A percentile compares a stretch with the other conserved stretches of the same genome.
Conservation (phyloP, 1,140 invertebrate genomes). For the Drosophila pandora region DNA sequence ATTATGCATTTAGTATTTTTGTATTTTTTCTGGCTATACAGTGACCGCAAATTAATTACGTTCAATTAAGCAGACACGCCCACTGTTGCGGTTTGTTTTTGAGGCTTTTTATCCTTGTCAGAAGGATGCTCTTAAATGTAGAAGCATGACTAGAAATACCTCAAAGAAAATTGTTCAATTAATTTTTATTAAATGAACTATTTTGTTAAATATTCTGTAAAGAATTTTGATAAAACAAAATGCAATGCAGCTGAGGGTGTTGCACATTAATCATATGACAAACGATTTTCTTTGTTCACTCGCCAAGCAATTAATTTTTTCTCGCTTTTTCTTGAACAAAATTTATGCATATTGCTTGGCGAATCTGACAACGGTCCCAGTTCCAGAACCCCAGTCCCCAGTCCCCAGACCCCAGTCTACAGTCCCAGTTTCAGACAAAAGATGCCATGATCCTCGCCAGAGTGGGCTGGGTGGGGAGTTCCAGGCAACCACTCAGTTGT, state of each 20-base stretch:
- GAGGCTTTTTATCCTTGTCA: slow-evolving; percentile 22
- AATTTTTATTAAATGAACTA: too few species aligned
- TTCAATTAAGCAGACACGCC: slow-evolving; percentile 53
- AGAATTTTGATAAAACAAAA: slow-evolving; percentile 8
- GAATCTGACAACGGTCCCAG: slow-evolving; percentile 64
- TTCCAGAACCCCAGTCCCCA: neutral
- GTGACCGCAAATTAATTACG: slow-evolving; percentile 73
- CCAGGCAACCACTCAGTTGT: slow-evolving; percentile 30
- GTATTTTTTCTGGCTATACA: slow-evolving; percentile 5
- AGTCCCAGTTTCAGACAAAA: slow-evolving; percentile 7
- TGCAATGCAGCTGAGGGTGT: slow-evolving; percentile 1
- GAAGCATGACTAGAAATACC: neutral
- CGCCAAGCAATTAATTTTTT: slow-evolving; percentile 29
- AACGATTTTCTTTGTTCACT: slow-evolving; percentile 75
- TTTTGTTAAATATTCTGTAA: neutral
- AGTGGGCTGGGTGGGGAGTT: slow-evolving; percentile 11
- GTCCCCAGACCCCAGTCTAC: neutral
- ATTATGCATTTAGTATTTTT: slow-evolving; percentile 13
- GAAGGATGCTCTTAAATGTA: slow-evolving; percentile 4
- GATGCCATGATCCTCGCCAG: slow-evolving; percentile 5
- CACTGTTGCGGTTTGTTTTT: slow-evolving; percentile 13
- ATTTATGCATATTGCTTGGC: slow-evolving; percentile 64
- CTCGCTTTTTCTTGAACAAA: slow-evolving; percentile 42
- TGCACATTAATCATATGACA: slow-evolving; percentile 79
- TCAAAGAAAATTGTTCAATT: too few species aligned